Conservation (phyloP, 2,113 vertebrate species). For the Piprites chloris region DNA sequence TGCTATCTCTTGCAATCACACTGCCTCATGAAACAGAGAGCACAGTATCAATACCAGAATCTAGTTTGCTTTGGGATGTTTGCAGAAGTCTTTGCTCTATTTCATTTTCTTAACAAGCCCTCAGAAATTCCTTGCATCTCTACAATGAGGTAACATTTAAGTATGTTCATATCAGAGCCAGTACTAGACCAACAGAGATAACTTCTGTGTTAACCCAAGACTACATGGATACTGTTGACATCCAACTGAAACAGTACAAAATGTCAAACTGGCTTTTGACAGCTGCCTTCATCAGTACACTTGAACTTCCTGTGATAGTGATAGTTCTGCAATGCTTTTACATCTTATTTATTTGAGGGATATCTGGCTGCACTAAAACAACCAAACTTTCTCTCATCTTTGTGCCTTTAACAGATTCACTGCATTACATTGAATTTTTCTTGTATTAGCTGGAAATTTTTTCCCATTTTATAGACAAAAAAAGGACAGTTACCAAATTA, state of each 20-base stretch:
- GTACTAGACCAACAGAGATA: neutral
- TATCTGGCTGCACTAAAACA: neutral
- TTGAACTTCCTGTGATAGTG: neutral
- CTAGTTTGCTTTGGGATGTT: neutral
- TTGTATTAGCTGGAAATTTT: neutral
- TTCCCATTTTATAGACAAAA: neutral
- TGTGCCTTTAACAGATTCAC: neutral
- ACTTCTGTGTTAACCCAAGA: neutral
- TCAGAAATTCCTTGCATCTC: neutral
- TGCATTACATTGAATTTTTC: neutral
- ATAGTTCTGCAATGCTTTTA: neutral
- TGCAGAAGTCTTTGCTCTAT: neutral
- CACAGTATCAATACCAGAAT: neutral
- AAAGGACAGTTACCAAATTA: neutral
- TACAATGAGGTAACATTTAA: conserved; percentile 33
- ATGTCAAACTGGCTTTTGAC: neutral
- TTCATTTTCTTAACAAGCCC: neutral
- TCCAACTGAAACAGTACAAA: neutral
- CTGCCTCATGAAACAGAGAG: neutral
- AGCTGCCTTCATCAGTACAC: neutral
- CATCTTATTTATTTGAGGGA: neutral
- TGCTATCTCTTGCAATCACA: neutral
- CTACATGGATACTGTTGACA: neutral
- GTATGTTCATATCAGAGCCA: neutral
- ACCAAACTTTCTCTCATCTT: neutral